Evolutionary conservation across 2,113 vertebrate genomes (phyloP), one percentile per base, ranked within the genome.

Genomic region (Fulmarus glacialis): DNA sequence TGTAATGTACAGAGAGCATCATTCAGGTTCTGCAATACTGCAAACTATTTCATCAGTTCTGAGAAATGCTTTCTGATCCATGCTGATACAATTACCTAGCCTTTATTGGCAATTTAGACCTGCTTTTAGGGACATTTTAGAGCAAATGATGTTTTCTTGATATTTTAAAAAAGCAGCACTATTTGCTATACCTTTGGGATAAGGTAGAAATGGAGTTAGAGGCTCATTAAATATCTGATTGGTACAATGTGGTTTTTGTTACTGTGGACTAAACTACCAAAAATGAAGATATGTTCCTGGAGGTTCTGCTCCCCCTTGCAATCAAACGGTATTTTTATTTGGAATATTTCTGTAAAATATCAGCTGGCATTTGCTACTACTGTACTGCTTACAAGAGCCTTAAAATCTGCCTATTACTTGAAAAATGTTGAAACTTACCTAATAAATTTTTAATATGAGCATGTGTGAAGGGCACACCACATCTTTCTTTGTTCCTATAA

Each of bases 91-190:
- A 99, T 99, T 98, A 99, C 98, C 97, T 95, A 82, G 98, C 97
- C 98, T 98, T 99, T 98, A 99, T 99, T 99, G 98, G 98, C 98
- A 98, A 99, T 98, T 98, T 98, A 98, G 98, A 98, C 98, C 98
- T 97, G 98, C 98, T 99, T 98, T 99, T 98, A 98, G 98, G 98
- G 98, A 98, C 98, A 97, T 99, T 98, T 98, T 98, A 98, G 98
- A 98, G 98, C 98, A 98, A 99, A 98, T 98, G 98, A 98, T 98
- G 98, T 99, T 98, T 98, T 98, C 98, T 98, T 98, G 98, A 98
- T 98, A 98, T 98, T 98, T 98, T 96, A 90, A 96, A 98, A 98
- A 98, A 97, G 97, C 98, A 93, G 97, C 93, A 96, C 98, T 98
- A 98, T 98, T 98, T 98, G 97, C 98, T 98, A 85, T 98, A 98